Base-by-base conservation (phyloP, 2,113 vertebrate species). In the Otolemur garnettii region DNA sequence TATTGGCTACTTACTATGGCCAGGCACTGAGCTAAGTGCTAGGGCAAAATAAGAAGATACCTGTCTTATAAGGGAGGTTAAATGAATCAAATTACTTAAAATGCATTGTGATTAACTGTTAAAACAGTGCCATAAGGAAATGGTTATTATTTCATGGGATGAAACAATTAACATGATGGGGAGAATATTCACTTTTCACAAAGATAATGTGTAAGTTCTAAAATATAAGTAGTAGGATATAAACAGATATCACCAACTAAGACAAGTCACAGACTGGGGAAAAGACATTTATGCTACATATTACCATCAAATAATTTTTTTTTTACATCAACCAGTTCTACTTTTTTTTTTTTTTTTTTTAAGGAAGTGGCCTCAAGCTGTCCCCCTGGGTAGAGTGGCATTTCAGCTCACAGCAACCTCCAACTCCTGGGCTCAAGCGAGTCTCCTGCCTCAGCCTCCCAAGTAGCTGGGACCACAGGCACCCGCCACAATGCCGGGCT, bases 111-210 rank as follows among this genome's bases (percentile, higher is more conserved):
- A 86, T 45, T 82, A 55, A 45, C n/a, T 14, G 33, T 38, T 78
- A 90, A 50, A 94, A 74, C 42, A 78, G 85, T 69, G 19, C 26
- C 83, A 35, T 24, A 55, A 68, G 71, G 55, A 91, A 78, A 85
- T n/a, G 4, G 12, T 57, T 93, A 66, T 21, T 77, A 53, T 78
- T 6, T 95, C 80, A 72, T n/a, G 45, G 24, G 35, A 60, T 68
- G 38, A 38, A 90, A 35, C 33, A 80, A 79, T 42, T 50, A 88
- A 53, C 35, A 19, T 13, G 11, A 45, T 33, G 1, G 71, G 26
- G 21, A 79, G 17, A 59, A n/a, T 42, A 59, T 24, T 90, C 24
- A 30, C 22, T 78, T 87, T 50, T n/a, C 38, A 53, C 68, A 91
- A 55, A 87, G 21, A 30, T 57, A 21, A 35, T 74, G 4, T 66